Evolutionary conservation across 2,888 invertebrate species (phyloP).

Genomic region (Hypomecis atomaria): DNA sequence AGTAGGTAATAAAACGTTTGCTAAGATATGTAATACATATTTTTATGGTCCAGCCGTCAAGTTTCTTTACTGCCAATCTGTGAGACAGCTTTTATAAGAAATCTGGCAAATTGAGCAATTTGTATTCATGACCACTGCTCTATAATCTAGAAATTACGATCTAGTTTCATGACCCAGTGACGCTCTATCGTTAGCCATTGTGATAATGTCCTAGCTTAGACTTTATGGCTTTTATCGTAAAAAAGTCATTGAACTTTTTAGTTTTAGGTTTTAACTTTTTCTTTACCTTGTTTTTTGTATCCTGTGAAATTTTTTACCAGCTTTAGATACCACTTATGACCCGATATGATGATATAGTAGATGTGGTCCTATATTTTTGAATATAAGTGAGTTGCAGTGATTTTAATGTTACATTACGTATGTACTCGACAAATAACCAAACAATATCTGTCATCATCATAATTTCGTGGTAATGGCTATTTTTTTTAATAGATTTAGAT

Average conservation of each 20-base stretch:
- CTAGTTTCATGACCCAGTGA: conserved; percentile 20
- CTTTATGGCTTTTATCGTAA: conserved; percentile 15
- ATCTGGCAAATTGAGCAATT: conserved; percentile 49
- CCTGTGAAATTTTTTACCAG: too few species aligned
- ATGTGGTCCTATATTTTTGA: too few species aligned
- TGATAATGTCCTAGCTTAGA: conserved; percentile 4
- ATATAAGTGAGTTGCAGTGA: too few species aligned
- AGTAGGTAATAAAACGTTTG: not conserved
- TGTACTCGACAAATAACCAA: too few species aligned
- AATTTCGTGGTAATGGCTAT: too few species aligned
- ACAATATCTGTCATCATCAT: too few species aligned
- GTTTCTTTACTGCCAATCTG: conserved; percentile 23
- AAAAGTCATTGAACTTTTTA: conserved; percentile 12
- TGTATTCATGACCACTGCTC: conserved; percentile 52
- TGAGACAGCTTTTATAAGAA: conserved; percentile 30
- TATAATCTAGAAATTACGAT: conserved; percentile 28
- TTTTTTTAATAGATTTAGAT: too few species aligned
- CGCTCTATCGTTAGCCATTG: conserved; percentile 10
- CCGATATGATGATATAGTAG: too few species aligned
- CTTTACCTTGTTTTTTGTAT: not conserved
- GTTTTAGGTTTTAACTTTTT: not conserved
- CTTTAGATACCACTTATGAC: too few species aligned
- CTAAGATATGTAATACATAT: conserved; percentile 7
- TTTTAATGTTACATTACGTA: too few species aligned
- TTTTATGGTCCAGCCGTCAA: conserved; percentile 11